A percentile compares a stretch with the other conserved stretches of the same genome.
Conservation (phyloP, 53 echinoderm and acorn worm species). For the Temnopleurus reevesii region DNA sequence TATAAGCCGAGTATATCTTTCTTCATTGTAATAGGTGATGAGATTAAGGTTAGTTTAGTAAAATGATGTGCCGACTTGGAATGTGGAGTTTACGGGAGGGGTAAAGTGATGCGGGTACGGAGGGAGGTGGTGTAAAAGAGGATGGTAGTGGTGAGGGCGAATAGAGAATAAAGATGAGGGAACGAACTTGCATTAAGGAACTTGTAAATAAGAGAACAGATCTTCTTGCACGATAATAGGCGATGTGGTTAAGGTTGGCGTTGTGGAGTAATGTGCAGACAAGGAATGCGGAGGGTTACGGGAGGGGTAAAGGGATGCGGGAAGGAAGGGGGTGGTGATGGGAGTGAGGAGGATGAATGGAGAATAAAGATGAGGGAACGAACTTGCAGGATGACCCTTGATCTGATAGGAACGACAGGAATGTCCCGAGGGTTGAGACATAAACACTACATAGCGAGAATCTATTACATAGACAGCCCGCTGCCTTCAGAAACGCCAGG, state of each 20-base stretch:
- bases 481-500: conserved; percentile 16
- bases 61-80: neutral
- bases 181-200: neutral
- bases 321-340: conserved; percentile 1
- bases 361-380: neutral
- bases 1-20: neutral
- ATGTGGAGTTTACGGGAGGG: neutral
- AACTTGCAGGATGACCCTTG: conserved; percentile 51
- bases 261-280: neutral
- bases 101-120: neutral
- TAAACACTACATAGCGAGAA: conserved; percentile 49
- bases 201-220: too few species aligned
- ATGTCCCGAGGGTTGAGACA: conserved; percentile 45
- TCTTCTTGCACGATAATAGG: too few species aligned
- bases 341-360: conserved; percentile 11
- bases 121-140: neutral
- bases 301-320: neutral
- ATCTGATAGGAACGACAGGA: conserved; percentile 20
- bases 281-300: neutral
- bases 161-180: neutral
- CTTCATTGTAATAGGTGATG: neutral
- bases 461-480: conserved; percentile 50
- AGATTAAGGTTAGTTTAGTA: neutral
- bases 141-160: neutral
- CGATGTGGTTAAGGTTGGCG: too few species aligned